These are phyloP conservation scores for Apeira syringaria DNA, from an alignment of 2,888 invertebrate species.

Conservation along the genomic window DNA sequence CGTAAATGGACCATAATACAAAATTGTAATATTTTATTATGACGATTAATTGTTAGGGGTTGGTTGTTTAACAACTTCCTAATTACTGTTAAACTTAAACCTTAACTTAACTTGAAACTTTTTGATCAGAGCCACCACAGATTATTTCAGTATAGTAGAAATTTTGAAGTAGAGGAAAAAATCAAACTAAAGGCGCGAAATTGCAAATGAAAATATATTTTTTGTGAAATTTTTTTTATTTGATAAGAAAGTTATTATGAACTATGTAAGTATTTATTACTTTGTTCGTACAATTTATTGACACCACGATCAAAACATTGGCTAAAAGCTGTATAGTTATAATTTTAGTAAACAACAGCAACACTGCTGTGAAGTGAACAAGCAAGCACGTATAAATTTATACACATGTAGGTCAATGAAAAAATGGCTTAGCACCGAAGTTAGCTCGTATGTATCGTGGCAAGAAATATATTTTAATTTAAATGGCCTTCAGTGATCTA, in stretches of 20 bases:
- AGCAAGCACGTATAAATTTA: conserved; percentile 73
- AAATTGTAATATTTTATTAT: too few species aligned
- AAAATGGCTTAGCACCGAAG: conserved; percentile 80
- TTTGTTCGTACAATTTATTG: too few species aligned
- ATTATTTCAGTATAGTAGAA: too few species aligned
- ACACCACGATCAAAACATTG: too few species aligned
- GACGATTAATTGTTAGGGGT: too few species aligned
- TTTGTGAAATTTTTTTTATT: conserved; percentile 1
- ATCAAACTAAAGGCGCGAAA: conserved; percentile 27
- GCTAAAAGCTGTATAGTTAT: conserved; percentile 24
- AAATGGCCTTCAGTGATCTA: conserved; percentile 84
- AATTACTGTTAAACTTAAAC: too few species aligned
- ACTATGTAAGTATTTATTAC: conserved; percentile 39
- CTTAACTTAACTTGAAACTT: too few species aligned
- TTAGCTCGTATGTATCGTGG: conserved; percentile 78
- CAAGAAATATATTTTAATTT: conserved; percentile 80
- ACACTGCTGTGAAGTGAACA: conserved; percentile 70
- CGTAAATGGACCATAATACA: too few species aligned
- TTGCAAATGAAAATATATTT: conserved; percentile 23
- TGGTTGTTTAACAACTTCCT: too few species aligned
- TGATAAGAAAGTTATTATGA: conserved; percentile 14
- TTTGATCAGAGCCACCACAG: too few species aligned
- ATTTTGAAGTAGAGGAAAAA: conserved; percentile 12
- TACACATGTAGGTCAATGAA: conserved; percentile 83
- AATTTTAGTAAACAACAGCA: conserved; percentile 50